A percentile compares a stretch with the other conserved stretches of the same genome.
phyloP scores from a whole-genome alignment of 2,113 vertebrate species.

The Clupea harengus region DNA sequence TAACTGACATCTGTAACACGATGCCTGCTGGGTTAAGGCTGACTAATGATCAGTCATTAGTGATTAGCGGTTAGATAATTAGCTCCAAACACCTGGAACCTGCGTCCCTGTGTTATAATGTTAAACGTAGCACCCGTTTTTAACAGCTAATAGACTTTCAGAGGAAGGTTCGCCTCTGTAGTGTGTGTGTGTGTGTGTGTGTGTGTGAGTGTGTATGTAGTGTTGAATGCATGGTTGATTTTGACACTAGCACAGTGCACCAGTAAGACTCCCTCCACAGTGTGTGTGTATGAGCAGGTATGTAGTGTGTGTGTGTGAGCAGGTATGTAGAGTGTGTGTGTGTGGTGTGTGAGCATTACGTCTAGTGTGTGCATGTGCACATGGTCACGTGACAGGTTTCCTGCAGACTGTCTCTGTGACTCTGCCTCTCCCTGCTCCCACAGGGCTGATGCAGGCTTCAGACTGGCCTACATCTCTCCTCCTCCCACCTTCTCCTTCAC shows the following conservation, averaged over 20 bases:
- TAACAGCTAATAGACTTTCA: not conserved
- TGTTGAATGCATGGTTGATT: too few relatives aligned
- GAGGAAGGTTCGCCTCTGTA: not conserved
- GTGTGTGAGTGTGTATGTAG: not conserved
- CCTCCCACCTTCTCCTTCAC: not conserved
- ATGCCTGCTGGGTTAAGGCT: not conserved
- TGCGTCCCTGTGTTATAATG: not conserved
- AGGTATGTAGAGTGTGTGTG: not conserved
- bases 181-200: not conserved
- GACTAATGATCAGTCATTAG: constrained; percentile 3
- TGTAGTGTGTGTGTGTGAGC: not conserved
- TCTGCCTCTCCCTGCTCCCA: not conserved
- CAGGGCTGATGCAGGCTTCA: constrained; percentile 1
- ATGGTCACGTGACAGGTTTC: not conserved
- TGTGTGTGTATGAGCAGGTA: not conserved
- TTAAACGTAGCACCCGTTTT: not conserved
- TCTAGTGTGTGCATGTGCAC: not conserved
- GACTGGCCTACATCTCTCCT: not conserved
- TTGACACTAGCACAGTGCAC: not conserved
- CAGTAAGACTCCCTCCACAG: not conserved
- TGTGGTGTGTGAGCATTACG: too few relatives aligned
- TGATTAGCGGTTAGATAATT: not conserved
- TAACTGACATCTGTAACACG: not conserved
- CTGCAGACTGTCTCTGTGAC: not conserved
- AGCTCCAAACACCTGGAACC: not conserved